Evolutionary conservation across 2,797 vertebrate species (phyloP).

Genomic region (Labeo calbasu): DNA sequence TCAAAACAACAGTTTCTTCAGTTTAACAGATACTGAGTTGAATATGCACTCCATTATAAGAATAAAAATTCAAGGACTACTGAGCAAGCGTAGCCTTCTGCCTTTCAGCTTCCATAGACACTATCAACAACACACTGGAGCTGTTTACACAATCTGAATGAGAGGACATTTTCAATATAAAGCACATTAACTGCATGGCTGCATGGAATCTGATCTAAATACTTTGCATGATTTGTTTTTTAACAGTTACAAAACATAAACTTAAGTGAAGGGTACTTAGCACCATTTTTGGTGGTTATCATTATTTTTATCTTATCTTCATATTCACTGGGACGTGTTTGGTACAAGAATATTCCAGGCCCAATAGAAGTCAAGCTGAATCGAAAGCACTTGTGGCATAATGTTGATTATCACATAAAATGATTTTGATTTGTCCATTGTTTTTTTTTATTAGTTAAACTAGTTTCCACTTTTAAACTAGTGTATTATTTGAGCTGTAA

Average conservation of each 20-base stretch:
- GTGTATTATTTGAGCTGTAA: not conserved
- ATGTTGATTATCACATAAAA: not conserved
- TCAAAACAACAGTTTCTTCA: not conserved
- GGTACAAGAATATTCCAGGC: not conserved
- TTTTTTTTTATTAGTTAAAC: not conserved
- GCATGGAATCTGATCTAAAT: constrained; percentile 40
- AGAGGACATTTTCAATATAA: constrained; percentile 32
- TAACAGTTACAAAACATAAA: not conserved
- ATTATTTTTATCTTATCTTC: not conserved
- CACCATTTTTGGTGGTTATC: constrained; percentile 1
- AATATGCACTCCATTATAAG: not conserved
- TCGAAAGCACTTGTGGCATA: constrained; percentile 11
- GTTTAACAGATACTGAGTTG: not conserved
- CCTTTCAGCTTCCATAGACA: constrained; percentile 2
- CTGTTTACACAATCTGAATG: constrained; percentile 49
- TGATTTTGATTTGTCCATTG: not conserved
- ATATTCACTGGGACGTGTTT: not conserved
- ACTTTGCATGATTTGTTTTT: constrained; percentile 19
- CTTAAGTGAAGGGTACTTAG: not conserved
- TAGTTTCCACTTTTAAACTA: not conserved
- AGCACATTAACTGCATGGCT: constrained; percentile 46
- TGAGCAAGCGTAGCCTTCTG: constrained; percentile 29
- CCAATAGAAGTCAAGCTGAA: not conserved
- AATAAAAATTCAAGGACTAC: constrained; percentile 17
- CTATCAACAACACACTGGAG: constrained; percentile 23